phyloP scores from a whole-genome alignment of 1,140 invertebrate genomes.

The Streblospio benedicti region DNA sequence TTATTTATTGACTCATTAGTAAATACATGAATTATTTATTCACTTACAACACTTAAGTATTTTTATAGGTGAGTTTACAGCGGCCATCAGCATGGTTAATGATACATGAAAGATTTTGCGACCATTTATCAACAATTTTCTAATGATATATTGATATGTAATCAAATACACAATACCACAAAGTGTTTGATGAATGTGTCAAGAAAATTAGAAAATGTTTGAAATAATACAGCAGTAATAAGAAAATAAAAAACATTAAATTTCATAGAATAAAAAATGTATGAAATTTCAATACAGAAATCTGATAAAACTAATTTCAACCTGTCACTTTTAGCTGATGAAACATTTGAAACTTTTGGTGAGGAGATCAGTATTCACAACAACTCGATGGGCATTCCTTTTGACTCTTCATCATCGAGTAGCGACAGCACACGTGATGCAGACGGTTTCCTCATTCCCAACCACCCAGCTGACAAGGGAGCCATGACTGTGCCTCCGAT shows the following conservation, averaged over 20 bases:
- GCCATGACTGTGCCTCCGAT: no score
- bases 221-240: neutral
- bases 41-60: no score
- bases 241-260: neutral
- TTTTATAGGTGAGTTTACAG: no score
- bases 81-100: no score
- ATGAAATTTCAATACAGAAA: no score
- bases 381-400: constrained; percentile 33
- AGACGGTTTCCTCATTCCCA: constrained; percentile 15
- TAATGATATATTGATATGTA: no score
- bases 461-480: no score
- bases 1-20: no score
- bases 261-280: no score
- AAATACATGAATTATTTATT: no score
- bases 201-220: neutral
- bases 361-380: constrained; percentile 33
- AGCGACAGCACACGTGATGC: constrained; percentile 15
- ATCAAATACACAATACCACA: neutral
- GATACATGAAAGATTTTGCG: no score
- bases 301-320: neutral
- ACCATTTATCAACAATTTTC: no score
- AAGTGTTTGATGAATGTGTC: neutral
- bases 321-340: constrained; percentile 26
- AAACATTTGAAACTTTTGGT: constrained; percentile 28
- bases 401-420: constrained; percentile 30